Conservation (phyloP, 2,888 invertebrate genomes). For the Rugalucina vietnamica region DNA sequence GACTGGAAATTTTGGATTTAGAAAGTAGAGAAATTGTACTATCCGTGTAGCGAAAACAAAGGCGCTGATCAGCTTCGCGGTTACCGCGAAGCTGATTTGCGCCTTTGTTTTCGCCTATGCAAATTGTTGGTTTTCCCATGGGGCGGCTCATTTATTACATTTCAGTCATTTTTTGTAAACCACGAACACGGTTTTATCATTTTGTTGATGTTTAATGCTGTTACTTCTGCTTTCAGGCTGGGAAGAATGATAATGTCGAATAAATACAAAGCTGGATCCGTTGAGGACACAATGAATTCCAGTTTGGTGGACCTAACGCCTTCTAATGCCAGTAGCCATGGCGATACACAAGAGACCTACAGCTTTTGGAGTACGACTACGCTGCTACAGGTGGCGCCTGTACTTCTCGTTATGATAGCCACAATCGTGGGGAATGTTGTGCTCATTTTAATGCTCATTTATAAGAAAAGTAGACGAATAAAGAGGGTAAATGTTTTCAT, state of each 20-base stretch:
- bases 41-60: too few species aligned
- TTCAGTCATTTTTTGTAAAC: too few species aligned
- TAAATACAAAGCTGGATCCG: background rate
- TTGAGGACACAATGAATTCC: background rate
- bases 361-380: conserved; percentile 63
- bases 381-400: conserved; percentile 62
- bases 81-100: too few species aligned
- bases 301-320: background rate
- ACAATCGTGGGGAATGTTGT: conserved; percentile 83
- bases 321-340: background rate
- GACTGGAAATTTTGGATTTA: too few species aligned
- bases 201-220: too few species aligned
- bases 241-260: background rate
- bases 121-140: too few species aligned
- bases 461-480: conserved; percentile 75
- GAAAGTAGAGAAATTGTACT: too few species aligned
- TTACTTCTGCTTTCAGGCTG: too few species aligned
- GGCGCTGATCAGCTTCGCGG: too few species aligned
- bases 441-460: conserved; percentile 81
- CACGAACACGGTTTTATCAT: too few species aligned
- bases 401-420: conserved; percentile 79
- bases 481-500: conserved; percentile 84
- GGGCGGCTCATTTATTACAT: too few species aligned
- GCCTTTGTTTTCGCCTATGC: too few species aligned
- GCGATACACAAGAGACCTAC: background rate